Evolutionary conservation across 2,113 vertebrate species (phyloP).

Genomic region (Ailuropoda melanoleuca): DNA sequence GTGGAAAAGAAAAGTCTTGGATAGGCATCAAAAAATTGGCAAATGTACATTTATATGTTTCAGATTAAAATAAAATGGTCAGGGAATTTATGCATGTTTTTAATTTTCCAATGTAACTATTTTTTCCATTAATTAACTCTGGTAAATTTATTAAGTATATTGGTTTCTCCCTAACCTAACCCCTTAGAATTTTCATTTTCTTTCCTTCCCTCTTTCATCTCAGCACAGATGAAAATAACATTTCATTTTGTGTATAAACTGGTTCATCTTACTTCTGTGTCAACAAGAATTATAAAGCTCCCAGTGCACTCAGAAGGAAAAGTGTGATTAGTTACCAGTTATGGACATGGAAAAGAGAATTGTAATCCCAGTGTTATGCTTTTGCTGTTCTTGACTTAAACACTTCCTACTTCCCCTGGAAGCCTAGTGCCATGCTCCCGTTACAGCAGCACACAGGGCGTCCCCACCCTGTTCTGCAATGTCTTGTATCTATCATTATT

Average conservation of each 20-base stretch:
- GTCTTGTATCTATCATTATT: background rate
- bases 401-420: background rate
- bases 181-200: background rate
- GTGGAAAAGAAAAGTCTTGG: background rate
- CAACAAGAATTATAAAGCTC: background rate
- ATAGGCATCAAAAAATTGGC: background rate
- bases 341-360: background rate
- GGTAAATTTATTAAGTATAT: background rate
- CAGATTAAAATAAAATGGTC: background rate
- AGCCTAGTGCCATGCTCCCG: background rate
- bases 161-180: background rate
- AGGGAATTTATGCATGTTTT: background rate
- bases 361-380: background rate
- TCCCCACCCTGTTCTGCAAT: background rate
- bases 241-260: background rate
- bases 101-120: background rate
- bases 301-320: background rate
- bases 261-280: background rate
- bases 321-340: background rate
- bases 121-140: background rate
- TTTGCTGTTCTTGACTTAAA: background rate
- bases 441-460: fast-evolving
- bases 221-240: background rate
- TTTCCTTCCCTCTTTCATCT: background rate
- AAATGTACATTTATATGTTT: background rate